A percentile compares a stretch with the other conserved stretches of the same genome.
These are phyloP conservation scores for Gymnoscopelus microlampas DNA, from an alignment of 2,797 vertebrate genomes.

Conservation along the genomic window DNA sequence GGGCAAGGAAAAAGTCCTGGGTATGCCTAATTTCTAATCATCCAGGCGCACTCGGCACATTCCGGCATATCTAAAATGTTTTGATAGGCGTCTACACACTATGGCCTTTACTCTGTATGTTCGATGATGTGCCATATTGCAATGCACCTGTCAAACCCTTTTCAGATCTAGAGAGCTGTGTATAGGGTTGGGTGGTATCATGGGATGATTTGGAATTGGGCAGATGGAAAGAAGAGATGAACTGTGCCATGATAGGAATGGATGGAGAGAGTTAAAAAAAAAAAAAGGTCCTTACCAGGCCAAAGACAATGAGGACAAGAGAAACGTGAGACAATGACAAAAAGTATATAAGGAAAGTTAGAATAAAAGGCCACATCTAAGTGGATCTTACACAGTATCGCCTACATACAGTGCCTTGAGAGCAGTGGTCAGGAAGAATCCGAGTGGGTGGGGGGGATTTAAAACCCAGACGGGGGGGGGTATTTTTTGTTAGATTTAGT, in stretches of 20 bases:
- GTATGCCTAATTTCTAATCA: constrained; percentile 63
- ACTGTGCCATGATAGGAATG: constrained; percentile 63
- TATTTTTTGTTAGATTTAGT: constrained; percentile 60
- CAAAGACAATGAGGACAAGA: constrained; percentile 57
- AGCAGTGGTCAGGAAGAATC: constrained; percentile 60
- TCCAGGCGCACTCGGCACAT: constrained; percentile 47
- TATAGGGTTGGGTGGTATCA: constrained; percentile 27
- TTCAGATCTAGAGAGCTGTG: constrained; percentile 44
- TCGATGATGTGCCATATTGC: constrained; percentile 58
- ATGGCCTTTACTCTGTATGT: constrained; percentile 42
- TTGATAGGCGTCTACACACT: constrained; percentile 53
- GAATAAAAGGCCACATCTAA: constrained; percentile 57
- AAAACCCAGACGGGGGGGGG: constrained; percentile 41
- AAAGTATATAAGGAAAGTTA: constrained; percentile 16
- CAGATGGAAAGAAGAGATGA: constrained; percentile 43
- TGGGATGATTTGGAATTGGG: constrained; percentile 51
- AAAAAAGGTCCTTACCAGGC: constrained; percentile 60
- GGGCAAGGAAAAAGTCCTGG: constrained; percentile 44
- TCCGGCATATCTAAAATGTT: constrained; percentile 53
- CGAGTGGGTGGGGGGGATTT: constrained; percentile 39
- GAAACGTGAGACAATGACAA: constrained; percentile 8
- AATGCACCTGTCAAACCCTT: constrained; percentile 39
- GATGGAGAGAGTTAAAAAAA: constrained; percentile 29
- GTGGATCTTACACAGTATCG: constrained; percentile 69
- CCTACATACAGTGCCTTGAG: constrained; percentile 80